Percentiles rank a stretch among this genome's conserved stretches.
Conservation (phyloP, 2,113 vertebrate genomes). For the Petromus typicus region DNA sequence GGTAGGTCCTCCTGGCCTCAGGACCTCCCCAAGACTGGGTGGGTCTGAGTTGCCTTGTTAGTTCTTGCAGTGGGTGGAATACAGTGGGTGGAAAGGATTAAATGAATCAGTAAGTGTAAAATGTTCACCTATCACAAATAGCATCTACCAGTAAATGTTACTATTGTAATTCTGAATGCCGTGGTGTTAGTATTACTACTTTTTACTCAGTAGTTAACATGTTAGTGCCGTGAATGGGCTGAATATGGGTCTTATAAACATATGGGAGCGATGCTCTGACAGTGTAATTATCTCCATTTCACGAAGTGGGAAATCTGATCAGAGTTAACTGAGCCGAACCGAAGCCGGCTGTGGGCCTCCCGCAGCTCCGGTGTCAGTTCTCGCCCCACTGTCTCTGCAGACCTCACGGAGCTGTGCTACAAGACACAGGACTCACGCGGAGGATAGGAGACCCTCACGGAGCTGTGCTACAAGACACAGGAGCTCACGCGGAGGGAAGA, state of each 20-base stretch:
- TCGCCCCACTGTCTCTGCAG: neutral
- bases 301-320: neutral
- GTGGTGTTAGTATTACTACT: neutral
- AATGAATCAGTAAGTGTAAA: neutral
- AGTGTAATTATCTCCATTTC: neutral
- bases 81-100: neutral
- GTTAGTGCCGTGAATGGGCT: neutral
- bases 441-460: too few species aligned
- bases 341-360: too few species aligned
- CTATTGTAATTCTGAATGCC: neutral
- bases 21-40: neutral
- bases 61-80: neutral
- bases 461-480: neutral
- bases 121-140: neutral
- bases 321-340: neutral
- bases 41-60: neutral
- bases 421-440: neutral
- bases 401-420: neutral
- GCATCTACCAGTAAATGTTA: neutral
- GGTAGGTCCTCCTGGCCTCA: conserved; percentile 5
- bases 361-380: fast-evolving
- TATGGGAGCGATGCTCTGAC: neutral
- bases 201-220: neutral
- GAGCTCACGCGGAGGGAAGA: too few species aligned
- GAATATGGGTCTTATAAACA: neutral